phyloP scores from a whole-genome alignment of 2,113 vertebrate genomes.

The Illadopsis cleaveri region DNA sequence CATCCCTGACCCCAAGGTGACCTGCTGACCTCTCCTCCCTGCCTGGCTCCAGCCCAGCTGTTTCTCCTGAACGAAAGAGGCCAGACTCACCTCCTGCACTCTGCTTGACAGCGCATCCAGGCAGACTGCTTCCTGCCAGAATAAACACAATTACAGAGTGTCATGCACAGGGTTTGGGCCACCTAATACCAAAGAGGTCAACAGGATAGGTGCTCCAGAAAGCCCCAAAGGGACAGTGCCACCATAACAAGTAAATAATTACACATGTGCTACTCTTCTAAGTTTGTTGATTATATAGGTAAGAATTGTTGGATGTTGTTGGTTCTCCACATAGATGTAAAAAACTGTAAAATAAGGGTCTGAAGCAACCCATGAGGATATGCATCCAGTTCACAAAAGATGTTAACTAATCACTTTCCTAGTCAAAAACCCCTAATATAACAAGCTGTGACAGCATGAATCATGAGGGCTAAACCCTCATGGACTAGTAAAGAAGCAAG shows the following conservation, averaged over 20 bases:
- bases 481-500: background rate
- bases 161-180: background rate
- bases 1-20: slow-evolving; percentile 28
- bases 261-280: background rate
- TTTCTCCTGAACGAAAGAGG: slow-evolving; percentile 17
- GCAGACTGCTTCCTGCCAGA: slow-evolving; percentile 25
- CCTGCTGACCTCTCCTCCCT: slow-evolving; percentile 32
- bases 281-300: background rate
- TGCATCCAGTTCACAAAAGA: background rate
- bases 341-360: background rate
- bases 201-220: background rate
- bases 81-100: slow-evolving; percentile 21
- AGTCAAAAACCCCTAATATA: background rate
- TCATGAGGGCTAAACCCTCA: background rate
- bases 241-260: background rate
- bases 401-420: background rate
- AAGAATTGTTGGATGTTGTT: background rate
- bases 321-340: background rate
- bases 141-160: background rate
- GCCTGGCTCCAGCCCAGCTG: slow-evolving; percentile 27
- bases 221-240: background rate
- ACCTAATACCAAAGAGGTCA: background rate
- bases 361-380: background rate
- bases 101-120: background rate
- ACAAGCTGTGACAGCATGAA: background rate